Evolutionary conservation across 53 echinoderm and acorn worm genomes (phyloP).

Genomic region (Pentamera pediparva): DNA sequence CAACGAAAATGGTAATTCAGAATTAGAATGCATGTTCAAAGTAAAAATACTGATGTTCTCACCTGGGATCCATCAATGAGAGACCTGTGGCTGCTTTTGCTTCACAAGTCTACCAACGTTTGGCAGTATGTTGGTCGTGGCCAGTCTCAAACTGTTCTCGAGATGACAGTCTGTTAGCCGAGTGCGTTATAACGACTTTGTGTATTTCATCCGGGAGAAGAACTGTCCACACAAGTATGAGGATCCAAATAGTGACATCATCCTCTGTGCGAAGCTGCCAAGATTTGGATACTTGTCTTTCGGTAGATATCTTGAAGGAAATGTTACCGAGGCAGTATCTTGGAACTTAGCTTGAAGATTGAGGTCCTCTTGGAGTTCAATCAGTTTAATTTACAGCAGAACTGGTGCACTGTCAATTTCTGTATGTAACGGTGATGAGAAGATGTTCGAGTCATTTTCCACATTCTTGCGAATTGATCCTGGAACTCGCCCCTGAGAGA

Average conservation of each 20-base stretch:
- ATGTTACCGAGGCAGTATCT: not conserved
- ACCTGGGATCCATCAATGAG: too few species aligned
- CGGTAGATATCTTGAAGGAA: not conserved
- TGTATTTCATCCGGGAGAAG: not conserved
- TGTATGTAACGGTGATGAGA: not conserved
- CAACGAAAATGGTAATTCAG: too few species aligned
- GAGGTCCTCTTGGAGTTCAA: not conserved
- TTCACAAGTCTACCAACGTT: not conserved
- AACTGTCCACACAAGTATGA: not conserved
- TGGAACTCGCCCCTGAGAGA: not conserved
- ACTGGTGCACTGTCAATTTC: not conserved
- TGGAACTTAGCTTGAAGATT: not conserved
- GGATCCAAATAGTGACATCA: not conserved
- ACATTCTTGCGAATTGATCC: not conserved
- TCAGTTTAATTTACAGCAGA: not conserved
- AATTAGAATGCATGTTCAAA: too few species aligned
- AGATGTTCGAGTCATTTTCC: not conserved
- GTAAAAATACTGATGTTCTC: too few species aligned
- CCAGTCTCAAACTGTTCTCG: not conserved
- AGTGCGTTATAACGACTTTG: not conserved
- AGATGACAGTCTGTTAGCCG: not conserved
- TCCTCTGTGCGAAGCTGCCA: not conserved
- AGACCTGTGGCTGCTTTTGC: not conserved
- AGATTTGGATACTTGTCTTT: not conserved
- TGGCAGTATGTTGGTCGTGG: not conserved